Evolutionary conservation across 2,888 invertebrate genomes (phyloP), one percentile per base, ranked within the genome.

Genomic region (Harpalus rufipes): DNA sequence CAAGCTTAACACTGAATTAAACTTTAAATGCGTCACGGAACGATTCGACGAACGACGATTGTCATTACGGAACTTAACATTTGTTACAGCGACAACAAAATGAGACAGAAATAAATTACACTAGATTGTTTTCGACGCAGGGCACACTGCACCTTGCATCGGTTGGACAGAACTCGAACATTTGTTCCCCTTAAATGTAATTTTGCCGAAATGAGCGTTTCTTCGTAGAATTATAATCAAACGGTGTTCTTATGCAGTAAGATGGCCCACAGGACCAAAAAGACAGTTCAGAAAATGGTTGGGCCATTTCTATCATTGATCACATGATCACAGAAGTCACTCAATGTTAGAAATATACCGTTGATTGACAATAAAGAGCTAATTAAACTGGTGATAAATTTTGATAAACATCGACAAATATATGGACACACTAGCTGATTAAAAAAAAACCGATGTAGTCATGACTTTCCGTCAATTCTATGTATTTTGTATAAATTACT

Each of bases 1-100:
- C 32, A 25, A 82, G 72, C 82, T 82, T 51, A 72, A 72, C 58
- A 58, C 14, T 39, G 72, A 82, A 82, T 82, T 82, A 82, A 82
- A 82, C 58, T 82, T 82, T 72, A 58, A 82, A 82, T 72, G 58
- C 32, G 56, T 59, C 72, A 72, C 72, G 82, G 61, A 82, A 32
- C 72, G 58, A 58, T 58, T 12, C 51, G 68, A 39, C 44, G 44
- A 44, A 51, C 44, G 44, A 39, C 58, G 51, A 58, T 68, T 56
- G 68, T 68, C 51, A 81, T 81, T 32, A 72, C 44, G 39, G 79
- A 80, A 39, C 16, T 78, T 21, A 25, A 18, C 80, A 80, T 80
- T 80, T 41, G 65, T 65, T 51, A 51, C 44, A 7, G 44, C 44
- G 44, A 51, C 44, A 51, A 51, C 44, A 51, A 51, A 65, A 65